Conservation (phyloP, 2,113 vertebrate species). For the Tachuris rubrigastra region DNA sequence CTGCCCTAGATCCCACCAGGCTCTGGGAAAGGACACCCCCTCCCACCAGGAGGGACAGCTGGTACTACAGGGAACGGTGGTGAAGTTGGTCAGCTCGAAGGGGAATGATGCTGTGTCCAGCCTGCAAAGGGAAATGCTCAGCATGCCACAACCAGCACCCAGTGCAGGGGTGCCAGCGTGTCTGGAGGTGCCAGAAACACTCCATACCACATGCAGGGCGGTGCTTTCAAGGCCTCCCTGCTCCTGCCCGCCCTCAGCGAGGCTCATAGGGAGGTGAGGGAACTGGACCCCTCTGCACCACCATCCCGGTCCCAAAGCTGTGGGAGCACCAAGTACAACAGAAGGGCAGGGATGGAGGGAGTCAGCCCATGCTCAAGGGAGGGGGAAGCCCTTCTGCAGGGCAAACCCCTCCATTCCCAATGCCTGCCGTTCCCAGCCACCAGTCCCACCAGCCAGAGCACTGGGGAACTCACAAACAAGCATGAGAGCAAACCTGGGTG, state of each 20-base stretch:
- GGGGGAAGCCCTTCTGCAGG: neutral
- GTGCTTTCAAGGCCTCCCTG: neutral
- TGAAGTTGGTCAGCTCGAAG: neutral
- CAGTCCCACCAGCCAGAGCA: neutral
- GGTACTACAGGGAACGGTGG: neutral
- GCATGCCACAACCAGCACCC: neutral
- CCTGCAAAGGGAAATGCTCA: neutral
- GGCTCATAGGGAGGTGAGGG: neutral
- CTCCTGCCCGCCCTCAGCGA: neutral
- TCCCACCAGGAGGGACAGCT: neutral
- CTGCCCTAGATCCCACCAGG: neutral
- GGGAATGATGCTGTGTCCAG: neutral
- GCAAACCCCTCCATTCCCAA: neutral
- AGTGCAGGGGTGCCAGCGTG: neutral
- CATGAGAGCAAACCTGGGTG: neutral
- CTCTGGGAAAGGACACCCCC: neutral
- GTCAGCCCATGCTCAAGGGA: neutral
- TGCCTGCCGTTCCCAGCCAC: neutral
- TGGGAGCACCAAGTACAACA: accelerated
- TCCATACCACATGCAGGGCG: neutral
- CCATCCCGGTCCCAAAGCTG: neutral
- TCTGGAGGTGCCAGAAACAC: neutral
- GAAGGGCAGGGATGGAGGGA: neutral
- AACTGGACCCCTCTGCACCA: neutral
- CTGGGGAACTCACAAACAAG: neutral